Base-by-base conservation (phyloP, 2,888 invertebrate species). In the Hydroisotoma schaefferi region DNA sequence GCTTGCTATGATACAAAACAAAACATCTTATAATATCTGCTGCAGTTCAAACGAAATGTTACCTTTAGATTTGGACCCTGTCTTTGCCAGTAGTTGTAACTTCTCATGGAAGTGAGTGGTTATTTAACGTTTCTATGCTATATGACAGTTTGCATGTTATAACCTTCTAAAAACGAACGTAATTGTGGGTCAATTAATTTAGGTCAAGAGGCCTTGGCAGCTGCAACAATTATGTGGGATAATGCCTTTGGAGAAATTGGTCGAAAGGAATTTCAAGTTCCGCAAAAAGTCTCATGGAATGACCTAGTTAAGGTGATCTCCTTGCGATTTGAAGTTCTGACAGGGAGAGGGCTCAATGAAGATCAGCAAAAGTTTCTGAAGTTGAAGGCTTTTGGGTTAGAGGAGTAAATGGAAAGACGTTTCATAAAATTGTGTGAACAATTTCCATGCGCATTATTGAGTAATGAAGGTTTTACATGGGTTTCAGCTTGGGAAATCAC, bases 201-300 rank as follows among this genome's bases (percentile, higher is more conserved):
- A n/a, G n/a, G n/a, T 43, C 68, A 68, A 55, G 68, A 68, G 25
- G 61, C 65, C 1, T 48, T 59, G 5, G 68, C 65, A 15, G 63
- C 55, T 0, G 68, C 65, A 1, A 57, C 65, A 0, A 63, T 68
- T 12, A 55, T 57, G 4, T 68, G 65, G 65, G 68, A 68, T 23
- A 65, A 63, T 29, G 68, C 59, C 15, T 68, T 68, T 43, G 57
- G 57, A 15, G 57, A 57, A 51, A 48, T 56, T 38, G 59, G 59
- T 5, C 20, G 68, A 29, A 15, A 38, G 1, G 63, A 65, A 15
- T 68, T 68, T 48, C 56, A 49, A 51, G 68, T 68, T 0, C 65
- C 63, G 0, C 15, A 47, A 5, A 18, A n/a, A 28, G 68, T 65
- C 2, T 48, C 59, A 3, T 68, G 68, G 68, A 25, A 46, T 1